These are phyloP conservation scores for Matsumurasca onukii DNA, from an alignment of 1,140 invertebrate genomes.

Conservation along the genomic window DNA sequence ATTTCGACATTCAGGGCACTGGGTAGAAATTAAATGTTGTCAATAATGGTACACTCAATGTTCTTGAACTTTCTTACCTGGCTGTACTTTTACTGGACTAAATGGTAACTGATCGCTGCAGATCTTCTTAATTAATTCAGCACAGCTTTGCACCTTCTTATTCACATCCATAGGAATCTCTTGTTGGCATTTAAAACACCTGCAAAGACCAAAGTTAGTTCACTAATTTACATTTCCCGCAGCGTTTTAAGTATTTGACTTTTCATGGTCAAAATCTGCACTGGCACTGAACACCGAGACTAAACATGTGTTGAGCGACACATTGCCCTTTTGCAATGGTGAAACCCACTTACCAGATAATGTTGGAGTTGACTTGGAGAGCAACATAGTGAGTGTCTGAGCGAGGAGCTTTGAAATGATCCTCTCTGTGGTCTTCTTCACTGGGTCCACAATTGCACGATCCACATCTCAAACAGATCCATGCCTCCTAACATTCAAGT, in stretches of 20 bases:
- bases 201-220: slow-evolving; percentile 40
- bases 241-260: no score
- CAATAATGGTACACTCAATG: no score
- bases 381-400: slow-evolving; percentile 75
- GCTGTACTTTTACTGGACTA: slow-evolving; percentile 41
- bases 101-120: slow-evolving; percentile 38
- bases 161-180: slow-evolving; percentile 43
- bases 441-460: slow-evolving; percentile 72
- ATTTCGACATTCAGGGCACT: no score
- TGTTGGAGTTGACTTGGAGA: slow-evolving; percentile 69
- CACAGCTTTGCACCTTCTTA: slow-evolving; percentile 63
- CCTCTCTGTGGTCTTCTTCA: slow-evolving; percentile 69
- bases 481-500: slow-evolving; percentile 44
- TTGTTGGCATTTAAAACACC: slow-evolving; percentile 40
- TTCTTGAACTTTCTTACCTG: slow-evolving; percentile 31
- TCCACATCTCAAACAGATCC: slow-evolving; percentile 60
- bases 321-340: no score
- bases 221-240: no score
- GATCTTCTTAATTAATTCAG: slow-evolving; percentile 61
- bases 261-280: no score
- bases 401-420: slow-evolving; percentile 72
- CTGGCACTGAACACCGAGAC: no score
- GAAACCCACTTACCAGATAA: slow-evolving; percentile 62
- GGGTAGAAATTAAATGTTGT: no score
- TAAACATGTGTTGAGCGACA: no score